These are phyloP conservation scores for Caranx ignobilis DNA, from an alignment of 2,113 vertebrate genomes.

Conservation along the genomic window DNA sequence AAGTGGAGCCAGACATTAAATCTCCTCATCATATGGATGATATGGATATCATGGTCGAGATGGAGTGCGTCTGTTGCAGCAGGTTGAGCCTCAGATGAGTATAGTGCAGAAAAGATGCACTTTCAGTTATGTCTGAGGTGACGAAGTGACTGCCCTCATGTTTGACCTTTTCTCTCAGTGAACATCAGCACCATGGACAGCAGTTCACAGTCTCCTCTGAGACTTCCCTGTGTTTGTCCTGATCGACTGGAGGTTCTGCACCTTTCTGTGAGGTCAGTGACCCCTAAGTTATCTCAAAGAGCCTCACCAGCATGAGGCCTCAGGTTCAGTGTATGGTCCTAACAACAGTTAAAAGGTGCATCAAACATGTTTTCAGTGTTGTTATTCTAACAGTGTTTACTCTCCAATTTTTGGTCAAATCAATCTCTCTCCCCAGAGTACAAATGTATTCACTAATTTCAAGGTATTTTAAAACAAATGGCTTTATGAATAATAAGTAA, in stretches of 20 bases:
- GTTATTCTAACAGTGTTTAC: neutral
- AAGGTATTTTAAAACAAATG: neutral
- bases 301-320: neutral
- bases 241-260: neutral
- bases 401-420: neutral
- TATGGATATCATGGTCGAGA: conserved; percentile 48
- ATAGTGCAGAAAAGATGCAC: conserved; percentile 1
- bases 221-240: neutral
- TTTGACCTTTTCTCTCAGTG: neutral
- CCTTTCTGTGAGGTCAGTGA: neutral
- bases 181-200: conserved; percentile 59
- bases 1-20: conserved; percentile 46
- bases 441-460: too few species aligned
- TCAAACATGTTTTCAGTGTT: neutral
- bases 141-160: neutral
- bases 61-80: conserved; percentile 44
- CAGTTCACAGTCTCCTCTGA: neutral
- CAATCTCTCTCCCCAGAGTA: neutral
- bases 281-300: neutral
- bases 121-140: neutral
- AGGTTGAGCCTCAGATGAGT: conserved; percentile 24
- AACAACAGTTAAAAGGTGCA: neutral
- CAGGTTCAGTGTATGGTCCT: neutral
- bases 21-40: conserved; percentile 58
- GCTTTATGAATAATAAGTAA: neutral